Conservation (phyloP, 2,113 vertebrate species). For the Sula dactylatra region DNA sequence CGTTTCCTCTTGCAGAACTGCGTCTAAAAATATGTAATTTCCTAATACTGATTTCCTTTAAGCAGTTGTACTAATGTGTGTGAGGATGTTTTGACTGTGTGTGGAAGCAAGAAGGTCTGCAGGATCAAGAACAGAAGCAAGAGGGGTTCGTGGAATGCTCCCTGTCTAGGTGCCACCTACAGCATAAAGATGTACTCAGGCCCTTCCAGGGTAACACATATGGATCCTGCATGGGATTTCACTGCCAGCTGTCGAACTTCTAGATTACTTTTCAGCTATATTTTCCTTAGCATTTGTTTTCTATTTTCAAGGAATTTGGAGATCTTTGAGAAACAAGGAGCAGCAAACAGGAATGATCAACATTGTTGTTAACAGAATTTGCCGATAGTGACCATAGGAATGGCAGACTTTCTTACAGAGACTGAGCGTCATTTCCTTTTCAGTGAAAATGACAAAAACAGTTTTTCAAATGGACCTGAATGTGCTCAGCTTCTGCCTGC, state of each 20-base stretch:
- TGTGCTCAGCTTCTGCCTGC: not conserved
- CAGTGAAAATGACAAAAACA: not conserved
- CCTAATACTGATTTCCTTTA: not conserved
- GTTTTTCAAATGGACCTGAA: not conserved
- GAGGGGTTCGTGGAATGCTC: not conserved
- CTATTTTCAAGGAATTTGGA: not conserved
- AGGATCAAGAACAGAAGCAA: not conserved
- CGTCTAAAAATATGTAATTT: conserved; percentile 18
- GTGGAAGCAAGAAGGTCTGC: not conserved
- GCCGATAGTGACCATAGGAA: not conserved
- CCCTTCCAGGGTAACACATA: rapidly evolving
- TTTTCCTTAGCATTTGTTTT: not conserved
- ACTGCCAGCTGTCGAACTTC: not conserved
- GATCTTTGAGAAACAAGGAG: not conserved
- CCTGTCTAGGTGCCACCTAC: not conserved
- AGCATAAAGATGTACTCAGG: not conserved
- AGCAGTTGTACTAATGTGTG: not conserved
- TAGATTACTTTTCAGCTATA: not conserved
- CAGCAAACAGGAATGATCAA: not conserved
- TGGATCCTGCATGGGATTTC: not conserved
- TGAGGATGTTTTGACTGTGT: not conserved
- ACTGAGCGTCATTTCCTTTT: not conserved
- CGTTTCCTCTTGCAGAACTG: not conserved
- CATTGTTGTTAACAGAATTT: not conserved
- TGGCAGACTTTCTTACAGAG: not conserved